These are phyloP conservation scores for Dryadula phaetusa DNA, from an alignment of 2,888 invertebrate genomes.

Conservation along the genomic window DNA sequence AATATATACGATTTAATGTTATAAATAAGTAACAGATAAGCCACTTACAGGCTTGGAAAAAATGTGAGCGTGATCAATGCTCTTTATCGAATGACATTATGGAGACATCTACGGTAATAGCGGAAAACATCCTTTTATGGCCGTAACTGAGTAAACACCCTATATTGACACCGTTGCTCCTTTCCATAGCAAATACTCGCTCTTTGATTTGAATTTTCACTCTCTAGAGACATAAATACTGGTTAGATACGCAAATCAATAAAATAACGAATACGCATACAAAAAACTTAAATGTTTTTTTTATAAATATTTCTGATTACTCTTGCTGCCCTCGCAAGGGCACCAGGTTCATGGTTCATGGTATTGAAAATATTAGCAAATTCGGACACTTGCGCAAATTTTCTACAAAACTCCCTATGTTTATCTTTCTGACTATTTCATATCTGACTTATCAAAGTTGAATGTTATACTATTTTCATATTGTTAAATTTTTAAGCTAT, in stretches of 20 bases:
- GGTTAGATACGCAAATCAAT: background rate
- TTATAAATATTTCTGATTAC: no score
- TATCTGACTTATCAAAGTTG: no score
- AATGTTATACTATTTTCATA: no score
- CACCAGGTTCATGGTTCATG: no score
- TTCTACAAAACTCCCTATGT: no score
- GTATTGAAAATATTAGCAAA: no score
- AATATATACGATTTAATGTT: background rate
- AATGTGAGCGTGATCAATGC: conserved; percentile 18
- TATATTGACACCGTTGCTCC: background rate
- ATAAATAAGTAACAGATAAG: conserved; percentile 4
- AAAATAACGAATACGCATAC: background rate
- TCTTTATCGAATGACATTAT: conserved; percentile 30
- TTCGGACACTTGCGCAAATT: no score
- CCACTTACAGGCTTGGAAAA: background rate
- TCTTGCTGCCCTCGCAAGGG: no score
- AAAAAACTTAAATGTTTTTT: no score
- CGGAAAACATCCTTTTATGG: conserved; percentile 24
- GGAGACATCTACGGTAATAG: conserved; percentile 23
- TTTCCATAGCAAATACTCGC: background rate
- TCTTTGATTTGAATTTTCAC: background rate
- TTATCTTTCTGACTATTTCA: no score
- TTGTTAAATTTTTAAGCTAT: no score
- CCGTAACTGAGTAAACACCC: conserved; percentile 2
- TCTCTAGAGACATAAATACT: background rate